Evolutionary conservation across 1,140 invertebrate genomes (phyloP).

Genomic region (Tigriopus japonicus): DNA sequence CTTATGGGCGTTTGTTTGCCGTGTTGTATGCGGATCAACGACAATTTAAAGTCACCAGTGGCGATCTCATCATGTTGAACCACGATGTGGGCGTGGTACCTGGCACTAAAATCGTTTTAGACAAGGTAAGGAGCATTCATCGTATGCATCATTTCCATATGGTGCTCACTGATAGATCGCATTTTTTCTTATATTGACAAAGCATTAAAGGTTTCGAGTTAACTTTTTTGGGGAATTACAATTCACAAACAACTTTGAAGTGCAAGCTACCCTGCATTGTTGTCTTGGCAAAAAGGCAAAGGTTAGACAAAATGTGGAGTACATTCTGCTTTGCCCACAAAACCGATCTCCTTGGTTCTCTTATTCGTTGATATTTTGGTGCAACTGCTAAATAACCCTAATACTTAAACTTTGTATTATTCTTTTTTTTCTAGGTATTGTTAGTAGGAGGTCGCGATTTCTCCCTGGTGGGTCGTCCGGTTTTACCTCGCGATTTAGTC

Average conservation of each 20-base stretch:
- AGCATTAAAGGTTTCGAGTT: too few species aligned
- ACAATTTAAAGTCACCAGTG: conserved; percentile 68
- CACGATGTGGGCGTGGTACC: conserved; percentile 54
- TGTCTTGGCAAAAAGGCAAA: too few species aligned
- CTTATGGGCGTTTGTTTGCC: conserved; percentile 59
- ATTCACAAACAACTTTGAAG: too few species aligned
- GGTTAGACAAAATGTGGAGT: too few species aligned
- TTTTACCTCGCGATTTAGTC: conserved; percentile 52
- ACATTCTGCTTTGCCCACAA: too few species aligned
- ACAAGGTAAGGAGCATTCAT: too few species aligned
- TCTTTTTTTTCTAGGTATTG: conserved; percentile 33
- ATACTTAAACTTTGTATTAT: neutral
- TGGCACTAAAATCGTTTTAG: too few species aligned
- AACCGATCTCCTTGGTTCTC: conserved; percentile 52
- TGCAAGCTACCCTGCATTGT: too few species aligned
- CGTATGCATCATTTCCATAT: too few species aligned
- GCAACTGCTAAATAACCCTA: neutral
- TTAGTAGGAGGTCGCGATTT: conserved; percentile 66
- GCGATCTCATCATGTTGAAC: conserved; percentile 62
- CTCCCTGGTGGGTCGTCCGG: conserved; percentile 56
- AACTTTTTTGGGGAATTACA: too few species aligned
- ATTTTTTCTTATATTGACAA: too few species aligned
- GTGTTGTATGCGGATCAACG: conserved; percentile 59
- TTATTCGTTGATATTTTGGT: conserved; percentile 4
- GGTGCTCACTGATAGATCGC: too few species aligned